Evolutionary conservation across 1,140 invertebrate genomes (phyloP).

Genomic region (Drosophila grimshawi): DNA sequence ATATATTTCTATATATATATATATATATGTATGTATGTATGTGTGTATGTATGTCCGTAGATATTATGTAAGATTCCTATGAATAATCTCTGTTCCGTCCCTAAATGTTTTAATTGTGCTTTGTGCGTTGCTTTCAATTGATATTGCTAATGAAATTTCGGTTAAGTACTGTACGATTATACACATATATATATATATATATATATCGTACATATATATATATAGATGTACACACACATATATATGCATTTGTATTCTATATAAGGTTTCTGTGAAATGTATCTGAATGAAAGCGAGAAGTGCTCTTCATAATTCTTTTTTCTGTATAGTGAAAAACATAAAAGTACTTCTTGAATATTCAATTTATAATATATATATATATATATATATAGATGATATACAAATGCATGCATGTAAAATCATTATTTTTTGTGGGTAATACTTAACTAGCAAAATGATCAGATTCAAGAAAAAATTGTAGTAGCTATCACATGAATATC

Average conservation of each 20-base stretch:
- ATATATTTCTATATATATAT: background rate
- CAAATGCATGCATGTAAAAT: background rate
- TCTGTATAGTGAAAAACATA: background rate
- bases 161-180: constrained; percentile 17
- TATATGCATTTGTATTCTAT: background rate
- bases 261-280: background rate
- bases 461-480: constrained; percentile 2
- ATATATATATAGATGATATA: constrained; percentile 1
- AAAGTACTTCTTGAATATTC: background rate
- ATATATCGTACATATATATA: constrained; percentile 17
- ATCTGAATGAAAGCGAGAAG: background rate
- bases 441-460: constrained; percentile 30
- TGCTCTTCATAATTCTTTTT: background rate
- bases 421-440: constrained; percentile 9
- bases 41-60: background rate
- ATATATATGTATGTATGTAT: no score
- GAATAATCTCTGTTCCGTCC: background rate
- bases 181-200: constrained; percentile 22
- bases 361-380: constrained; percentile 1
- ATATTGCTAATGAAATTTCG: constrained; percentile 18
- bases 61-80: constrained; percentile 4
- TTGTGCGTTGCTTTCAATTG: constrained; percentile 15
- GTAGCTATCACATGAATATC: constrained; percentile 43
- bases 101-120: constrained; percentile 34
- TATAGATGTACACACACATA: background rate